Evolutionary conservation across 2,113 vertebrate species (phyloP), one percentile per base, ranked within the genome.

Genomic region (Myiozetetes cayanensis): DNA sequence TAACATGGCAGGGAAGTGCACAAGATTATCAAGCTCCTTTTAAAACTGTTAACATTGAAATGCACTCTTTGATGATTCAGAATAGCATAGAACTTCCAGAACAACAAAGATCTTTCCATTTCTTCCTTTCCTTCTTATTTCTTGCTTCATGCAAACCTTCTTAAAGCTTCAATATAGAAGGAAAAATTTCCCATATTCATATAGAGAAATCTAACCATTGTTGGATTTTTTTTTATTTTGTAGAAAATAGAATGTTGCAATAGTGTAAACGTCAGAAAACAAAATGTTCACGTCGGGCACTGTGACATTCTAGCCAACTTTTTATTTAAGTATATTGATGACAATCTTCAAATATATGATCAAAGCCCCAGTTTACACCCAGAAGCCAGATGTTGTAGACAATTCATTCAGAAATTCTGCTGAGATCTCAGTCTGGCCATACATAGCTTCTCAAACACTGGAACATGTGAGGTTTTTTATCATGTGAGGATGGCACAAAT

Each of bases 1-100:
- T 97, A 97, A 96, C 76, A 87, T 30, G 12, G 14, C 70, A 96
- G 49, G 85, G 67, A 96, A 95, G 53, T 58, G n/a, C 67, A 87
- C 23, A 87, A 95, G 92, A 96, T 95, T 87, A 90, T 52, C 3
- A 4, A 96, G 33, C 37, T 47, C 14, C 27, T 89, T 95, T 93
- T 81, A 91, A 93, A 97, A 73, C 24, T 47, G 18, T 93, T 96
- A 96, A 87, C 63, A 18, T 15, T 87, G 72, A 39, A 93, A n/a
- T 90, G 9, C 49, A 25, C 12, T 84, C n/a, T 58, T 63, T 9
- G 8, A 50, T 73, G 24, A 81, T 93, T 81, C 18, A 56, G 6
- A 78, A 12, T 39, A 93, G 16, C 22, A 52, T 33, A 81, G 35
- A 53, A 71, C 39, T 79, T 77, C 19, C 44, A 89, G 33, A 59